These are phyloP conservation scores for Agrochola lychnidis DNA, from an alignment of 2,888 invertebrate species.

Conservation along the genomic window DNA sequence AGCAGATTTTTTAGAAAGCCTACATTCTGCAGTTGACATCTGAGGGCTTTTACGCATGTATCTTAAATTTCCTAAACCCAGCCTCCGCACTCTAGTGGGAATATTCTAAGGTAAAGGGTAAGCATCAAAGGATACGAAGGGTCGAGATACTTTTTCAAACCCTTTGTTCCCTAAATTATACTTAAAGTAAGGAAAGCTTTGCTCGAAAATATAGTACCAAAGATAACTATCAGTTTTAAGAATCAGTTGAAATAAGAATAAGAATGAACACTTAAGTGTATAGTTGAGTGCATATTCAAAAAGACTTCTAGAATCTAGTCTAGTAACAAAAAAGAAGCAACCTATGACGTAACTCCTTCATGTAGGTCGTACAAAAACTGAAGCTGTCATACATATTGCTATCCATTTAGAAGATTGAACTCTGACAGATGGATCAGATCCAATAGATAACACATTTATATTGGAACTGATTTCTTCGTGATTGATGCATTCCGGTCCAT, in stretches of 20 bases:
- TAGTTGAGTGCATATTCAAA: background rate
- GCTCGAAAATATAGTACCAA: constrained; percentile 7
- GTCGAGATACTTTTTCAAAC: constrained; percentile 44
- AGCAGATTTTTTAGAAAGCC: background rate
- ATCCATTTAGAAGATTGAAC: constrained; percentile 66
- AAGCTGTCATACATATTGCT: constrained; percentile 54
- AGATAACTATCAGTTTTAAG: constrained; percentile 25
- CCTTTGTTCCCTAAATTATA: constrained; percentile 39
- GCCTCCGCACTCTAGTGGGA: constrained; percentile 27
- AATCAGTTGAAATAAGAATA: background rate
- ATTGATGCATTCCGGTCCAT: constrained; percentile 58
- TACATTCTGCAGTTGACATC: constrained; percentile 12
- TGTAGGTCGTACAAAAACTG: constrained; percentile 55
- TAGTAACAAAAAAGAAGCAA: constrained; percentile 23
- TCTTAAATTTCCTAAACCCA: constrained; percentile 46
- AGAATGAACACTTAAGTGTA: background rate
- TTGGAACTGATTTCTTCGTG: constrained; percentile 60
- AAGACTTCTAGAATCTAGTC: constrained; percentile 14
- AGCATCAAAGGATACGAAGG: constrained; percentile 50
- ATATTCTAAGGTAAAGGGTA: constrained; percentile 50
- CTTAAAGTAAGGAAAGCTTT: constrained; percentile 19
- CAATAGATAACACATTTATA: constrained; percentile 58
- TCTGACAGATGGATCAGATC: constrained; percentile 59
- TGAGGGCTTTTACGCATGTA: constrained; percentile 22
- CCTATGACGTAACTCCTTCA: constrained; percentile 35